Percentiles rank a stretch among this genome's conserved stretches.
Conservation (phyloP, 2,113 vertebrate species). For the Melanostigma gelatinosum region DNA sequence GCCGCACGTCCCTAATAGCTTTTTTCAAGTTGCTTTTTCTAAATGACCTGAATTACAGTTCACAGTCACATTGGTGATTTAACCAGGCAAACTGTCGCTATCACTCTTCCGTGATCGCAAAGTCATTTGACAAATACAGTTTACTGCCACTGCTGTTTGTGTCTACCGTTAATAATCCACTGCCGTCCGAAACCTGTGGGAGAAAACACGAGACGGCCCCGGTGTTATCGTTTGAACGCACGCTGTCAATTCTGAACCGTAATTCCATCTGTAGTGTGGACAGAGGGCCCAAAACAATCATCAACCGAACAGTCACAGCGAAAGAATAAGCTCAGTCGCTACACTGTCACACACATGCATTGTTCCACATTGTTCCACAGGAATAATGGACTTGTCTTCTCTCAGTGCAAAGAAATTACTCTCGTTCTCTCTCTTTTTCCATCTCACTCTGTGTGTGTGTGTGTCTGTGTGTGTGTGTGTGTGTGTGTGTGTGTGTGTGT, state of each 20-base stretch:
- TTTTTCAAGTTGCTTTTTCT: not conserved
- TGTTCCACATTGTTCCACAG: constrained; percentile 29
- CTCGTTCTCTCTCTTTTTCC: not conserved
- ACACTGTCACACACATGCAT: constrained; percentile 12
- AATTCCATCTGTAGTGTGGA: not conserved
- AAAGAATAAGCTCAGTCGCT: constrained; percentile 4
- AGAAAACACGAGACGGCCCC: not conserved
- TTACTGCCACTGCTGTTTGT: not conserved
- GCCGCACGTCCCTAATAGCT: not conserved
- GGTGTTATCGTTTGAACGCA: too few species aligned
- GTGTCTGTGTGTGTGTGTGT: constrained; percentile 36
- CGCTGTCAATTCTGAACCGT: not conserved
- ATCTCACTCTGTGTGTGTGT: constrained; percentile 2
- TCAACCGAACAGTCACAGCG: constrained; percentile 31
- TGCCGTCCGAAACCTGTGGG: not conserved
- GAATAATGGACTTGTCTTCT: constrained; percentile 51
- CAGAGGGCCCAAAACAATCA: not conserved
- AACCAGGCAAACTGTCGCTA: too few species aligned
- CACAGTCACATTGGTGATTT: not conserved
- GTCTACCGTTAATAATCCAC: not conserved
- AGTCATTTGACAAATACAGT: not conserved
- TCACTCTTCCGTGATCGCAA: not conserved
- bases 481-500: constrained; percentile 31
- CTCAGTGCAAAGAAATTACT: constrained; percentile 25
- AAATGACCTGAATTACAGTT: not conserved